Percentiles rank a stretch among this genome's conserved stretches.
Evolutionary conservation across 1,140 invertebrate species (phyloP).

Genomic region (Aphidius ervi): DNA sequence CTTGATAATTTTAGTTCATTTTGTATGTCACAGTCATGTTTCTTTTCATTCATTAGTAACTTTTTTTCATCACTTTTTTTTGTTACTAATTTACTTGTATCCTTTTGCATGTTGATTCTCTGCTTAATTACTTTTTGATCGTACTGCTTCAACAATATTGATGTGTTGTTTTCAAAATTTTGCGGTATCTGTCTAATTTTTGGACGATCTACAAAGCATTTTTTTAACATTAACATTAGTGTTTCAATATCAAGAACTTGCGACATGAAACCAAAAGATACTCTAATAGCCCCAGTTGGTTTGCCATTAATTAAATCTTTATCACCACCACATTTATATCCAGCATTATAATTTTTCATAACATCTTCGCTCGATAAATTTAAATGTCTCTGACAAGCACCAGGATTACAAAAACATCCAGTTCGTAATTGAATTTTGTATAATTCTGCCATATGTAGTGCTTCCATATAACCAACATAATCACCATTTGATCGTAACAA

Average conservation of each 20-base stretch:
- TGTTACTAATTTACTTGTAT: conserved; percentile 2
- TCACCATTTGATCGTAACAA: conserved; percentile 70
- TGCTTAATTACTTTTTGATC: conserved; percentile 13
- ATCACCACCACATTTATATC: conserved; percentile 90
- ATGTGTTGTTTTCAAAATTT: too few relatives aligned
- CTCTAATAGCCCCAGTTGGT: conserved; percentile 87
- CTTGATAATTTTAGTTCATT: conserved; percentile 37
- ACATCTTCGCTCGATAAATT: conserved; percentile 66
- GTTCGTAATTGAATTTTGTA: conserved; percentile 84
- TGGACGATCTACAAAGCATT: conserved; percentile 60
- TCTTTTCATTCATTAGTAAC: not conserved
- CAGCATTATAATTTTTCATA: conserved; percentile 74
- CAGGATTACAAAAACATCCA: conserved; percentile 96
- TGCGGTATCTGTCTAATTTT: conserved; percentile 19
- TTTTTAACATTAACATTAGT: conserved; percentile 69
- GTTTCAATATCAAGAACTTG: conserved; percentile 66
- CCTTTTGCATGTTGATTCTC: conserved; percentile 24
- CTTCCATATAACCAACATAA: conserved; percentile 85
- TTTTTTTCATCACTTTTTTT: conserved; percentile 6
- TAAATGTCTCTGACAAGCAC: conserved; percentile 85
- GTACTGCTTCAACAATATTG: too few relatives aligned
- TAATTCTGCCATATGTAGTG: conserved; percentile 82
- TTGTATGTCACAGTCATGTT: conserved; percentile 8
- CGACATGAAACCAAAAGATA: conserved; percentile 94
- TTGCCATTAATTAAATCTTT: conserved; percentile 82